A percentile compares a stretch with the other conserved stretches of the same genome.
These are phyloP conservation scores for Paramisgurnus dabryanus DNA, from an alignment of 2,113 vertebrate genomes.

Conservation along the genomic window DNA sequence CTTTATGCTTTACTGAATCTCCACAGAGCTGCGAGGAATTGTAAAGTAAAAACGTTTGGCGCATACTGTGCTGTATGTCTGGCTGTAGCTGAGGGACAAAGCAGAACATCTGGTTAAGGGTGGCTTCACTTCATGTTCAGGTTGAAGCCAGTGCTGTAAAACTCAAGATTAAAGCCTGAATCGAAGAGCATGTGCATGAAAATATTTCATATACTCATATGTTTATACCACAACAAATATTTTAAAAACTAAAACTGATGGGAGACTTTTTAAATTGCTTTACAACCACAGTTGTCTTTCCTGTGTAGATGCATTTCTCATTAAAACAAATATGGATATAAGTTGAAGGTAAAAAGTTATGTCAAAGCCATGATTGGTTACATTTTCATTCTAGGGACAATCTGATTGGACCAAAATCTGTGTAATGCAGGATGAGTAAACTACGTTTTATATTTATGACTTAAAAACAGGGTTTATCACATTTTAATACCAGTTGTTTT, in stretches of 20 bases:
- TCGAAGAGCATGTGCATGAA: slow-evolving; percentile 32
- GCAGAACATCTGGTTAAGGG: slow-evolving; percentile 15
- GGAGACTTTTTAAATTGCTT: no score
- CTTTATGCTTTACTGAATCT: not conserved
- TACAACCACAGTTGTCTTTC: no score
- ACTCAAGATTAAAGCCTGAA: slow-evolving; percentile 23
- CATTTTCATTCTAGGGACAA: no score
- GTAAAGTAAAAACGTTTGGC: not conserved
- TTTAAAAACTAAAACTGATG: no score
- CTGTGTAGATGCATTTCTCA: no score
- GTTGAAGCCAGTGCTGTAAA: slow-evolving; percentile 28
- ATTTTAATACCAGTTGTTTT: no score
- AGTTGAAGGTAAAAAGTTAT: not conserved
- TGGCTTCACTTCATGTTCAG: not conserved
- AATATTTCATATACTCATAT: slow-evolving; percentile 11
- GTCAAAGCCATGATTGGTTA: no score
- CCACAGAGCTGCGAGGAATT: not conserved
- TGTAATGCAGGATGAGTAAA: no score
- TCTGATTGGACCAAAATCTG: no score
- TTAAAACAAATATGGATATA: no score
- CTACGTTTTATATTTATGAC: no score
- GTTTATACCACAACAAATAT: not conserved
- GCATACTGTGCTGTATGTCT: not conserved
- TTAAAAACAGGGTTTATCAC: no score
- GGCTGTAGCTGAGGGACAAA: not conserved